Evolutionary conservation across 1,140 invertebrate genomes (phyloP).

Genomic region (Diorhabda sublineata): DNA sequence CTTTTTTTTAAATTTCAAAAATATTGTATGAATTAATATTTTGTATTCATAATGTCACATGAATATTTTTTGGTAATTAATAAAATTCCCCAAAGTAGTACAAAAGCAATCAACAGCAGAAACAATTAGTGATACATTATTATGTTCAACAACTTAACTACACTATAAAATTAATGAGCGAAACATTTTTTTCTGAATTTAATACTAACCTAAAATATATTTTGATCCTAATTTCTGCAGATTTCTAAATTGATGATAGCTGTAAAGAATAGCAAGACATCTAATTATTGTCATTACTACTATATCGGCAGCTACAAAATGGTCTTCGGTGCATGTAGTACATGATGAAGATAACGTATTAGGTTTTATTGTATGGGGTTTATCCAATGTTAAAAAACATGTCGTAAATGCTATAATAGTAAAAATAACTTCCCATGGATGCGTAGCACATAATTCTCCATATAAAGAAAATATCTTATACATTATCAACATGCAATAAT

Average conservation of each 20-base stretch:
- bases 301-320: constrained; percentile 77
- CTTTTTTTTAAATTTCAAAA: too few relatives aligned
- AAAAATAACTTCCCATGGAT: constrained; percentile 93
- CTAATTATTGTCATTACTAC: constrained; percentile 87
- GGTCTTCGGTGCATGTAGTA: constrained; percentile 54
- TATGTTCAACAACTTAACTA: too few relatives aligned
- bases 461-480: constrained; percentile 71
- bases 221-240: constrained; percentile 88
- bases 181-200: too few relatives aligned
- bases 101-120: too few relatives aligned
- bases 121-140: too few relatives aligned
- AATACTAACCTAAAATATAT: constrained; percentile 66
- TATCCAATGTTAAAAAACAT: constrained; percentile 79
- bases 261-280: constrained; percentile 84
- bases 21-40: too few relatives aligned
- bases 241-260: constrained; percentile 89
- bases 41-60: too few relatives aligned
- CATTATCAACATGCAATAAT: constrained; percentile 1
- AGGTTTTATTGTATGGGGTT: constrained; percentile 38
- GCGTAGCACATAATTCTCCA: constrained; percentile 87
- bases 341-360: constrained; percentile 40
- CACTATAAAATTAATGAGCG: too few relatives aligned
- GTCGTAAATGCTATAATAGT: constrained; percentile 78
- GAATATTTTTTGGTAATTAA: too few relatives aligned
- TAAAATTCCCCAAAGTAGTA: too few relatives aligned